Conservation (phyloP, 2,888 invertebrate genomes). For the Cylindroiulus punctatus region DNA sequence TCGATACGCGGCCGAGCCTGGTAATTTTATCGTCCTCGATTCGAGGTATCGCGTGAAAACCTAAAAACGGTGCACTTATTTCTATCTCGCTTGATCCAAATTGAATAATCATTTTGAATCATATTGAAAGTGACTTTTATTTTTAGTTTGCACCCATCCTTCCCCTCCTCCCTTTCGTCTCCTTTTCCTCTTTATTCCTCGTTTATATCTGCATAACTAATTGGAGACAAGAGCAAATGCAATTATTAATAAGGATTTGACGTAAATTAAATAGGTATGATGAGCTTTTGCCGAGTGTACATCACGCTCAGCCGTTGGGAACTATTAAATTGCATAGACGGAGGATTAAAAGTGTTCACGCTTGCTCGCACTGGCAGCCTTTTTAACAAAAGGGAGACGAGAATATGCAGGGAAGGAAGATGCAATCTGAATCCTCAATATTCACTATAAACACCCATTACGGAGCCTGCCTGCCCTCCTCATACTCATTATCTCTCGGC, state of each 20-base stretch:
- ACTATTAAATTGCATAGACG: slow-evolving; percentile 33
- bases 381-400: neutral
- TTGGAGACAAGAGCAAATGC: slow-evolving; percentile 42
- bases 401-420: neutral
- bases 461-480: neutral
- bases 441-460: slow-evolving; percentile 16
- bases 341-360: slow-evolving; percentile 34
- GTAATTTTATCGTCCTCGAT: neutral
- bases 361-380: slow-evolving; percentile 10
- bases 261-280: slow-evolving; percentile 42
- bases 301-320: slow-evolving; percentile 37
- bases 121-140: slow-evolving; percentile 25
- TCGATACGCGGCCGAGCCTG: neutral
- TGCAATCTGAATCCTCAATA: neutral
- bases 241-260: slow-evolving; percentile 42
- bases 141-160: neutral
- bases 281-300: neutral
- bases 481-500: neutral
- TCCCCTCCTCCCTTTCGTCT: neutral
- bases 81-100: slow-evolving; percentile 34
- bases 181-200: slow-evolving; percentile 5
- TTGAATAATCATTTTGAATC: slow-evolving; percentile 38
- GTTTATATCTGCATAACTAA: slow-evolving; percentile 25
- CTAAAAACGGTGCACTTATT: slow-evolving; percentile 15
- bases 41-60: neutral